These are phyloP conservation scores for Hemibagrus wyckioides DNA, from an alignment of 2,113 vertebrate species.

Conservation along the genomic window DNA sequence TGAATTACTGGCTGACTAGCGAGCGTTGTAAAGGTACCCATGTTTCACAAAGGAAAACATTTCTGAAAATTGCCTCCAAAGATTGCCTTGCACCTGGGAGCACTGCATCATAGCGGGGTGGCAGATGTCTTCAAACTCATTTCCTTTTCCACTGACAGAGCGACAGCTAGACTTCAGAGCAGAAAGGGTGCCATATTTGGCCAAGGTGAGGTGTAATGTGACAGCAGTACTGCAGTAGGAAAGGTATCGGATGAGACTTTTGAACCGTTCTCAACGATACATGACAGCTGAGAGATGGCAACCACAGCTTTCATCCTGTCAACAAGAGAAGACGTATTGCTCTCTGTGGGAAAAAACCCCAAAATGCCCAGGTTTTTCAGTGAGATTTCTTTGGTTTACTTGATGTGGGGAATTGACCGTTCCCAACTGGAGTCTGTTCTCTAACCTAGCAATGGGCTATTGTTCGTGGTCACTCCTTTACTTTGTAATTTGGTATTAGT, in stretches of 20 bases:
- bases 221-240: conserved; percentile 61
- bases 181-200: conserved; percentile 49
- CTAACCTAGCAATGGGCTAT: conserved; percentile 43
- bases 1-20: not conserved
- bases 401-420: conserved; percentile 57
- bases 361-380: conserved; percentile 11
- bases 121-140: not conserved
- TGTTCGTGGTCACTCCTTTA: conserved; percentile 31
- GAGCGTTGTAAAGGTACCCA: not conserved
- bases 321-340: conserved; percentile 55
- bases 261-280: conserved; percentile 57
- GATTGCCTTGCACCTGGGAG: not conserved
- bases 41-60: not conserved
- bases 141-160: conserved; percentile 40
- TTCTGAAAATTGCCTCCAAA: conserved; percentile 11
- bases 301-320: conserved; percentile 60
- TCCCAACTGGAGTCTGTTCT: conserved; percentile 41
- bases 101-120: not conserved
- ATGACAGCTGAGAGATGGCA: conserved; percentile 70
- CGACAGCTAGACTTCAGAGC: conserved; percentile 35
- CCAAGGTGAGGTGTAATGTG: conserved; percentile 56
- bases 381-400: conserved; percentile 24
- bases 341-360: not conserved
- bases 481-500: conserved; percentile 52
- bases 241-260: conserved; percentile 57